phyloP scores from a whole-genome alignment of 64 coral and sea anemone genomes.

The Pocillopora damicornis region DNA sequence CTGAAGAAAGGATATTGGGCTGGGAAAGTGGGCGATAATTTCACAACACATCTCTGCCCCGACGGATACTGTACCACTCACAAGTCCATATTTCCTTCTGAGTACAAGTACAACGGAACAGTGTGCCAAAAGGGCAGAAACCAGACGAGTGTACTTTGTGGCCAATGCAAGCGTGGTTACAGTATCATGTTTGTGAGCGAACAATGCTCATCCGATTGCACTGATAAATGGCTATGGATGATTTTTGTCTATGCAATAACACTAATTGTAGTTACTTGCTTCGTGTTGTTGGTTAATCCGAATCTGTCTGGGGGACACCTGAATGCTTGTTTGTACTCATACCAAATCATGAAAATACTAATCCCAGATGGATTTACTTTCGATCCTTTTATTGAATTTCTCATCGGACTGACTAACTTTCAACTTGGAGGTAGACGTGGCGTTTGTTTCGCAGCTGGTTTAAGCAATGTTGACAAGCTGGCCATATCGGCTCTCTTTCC shows the following conservation, averaged over 20 bases:
- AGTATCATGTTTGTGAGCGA: conserved; percentile 59
- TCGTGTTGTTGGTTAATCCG: conserved; percentile 43
- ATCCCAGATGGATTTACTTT: conserved; percentile 40
- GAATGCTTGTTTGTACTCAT: conserved; percentile 72
- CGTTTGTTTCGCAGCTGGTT: conserved; percentile 38
- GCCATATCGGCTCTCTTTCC: conserved; percentile 44
- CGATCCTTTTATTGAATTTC: conserved; percentile 51
- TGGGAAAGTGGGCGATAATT: conserved; percentile 40
- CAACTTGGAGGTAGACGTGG: background rate
- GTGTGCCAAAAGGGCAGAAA: conserved; percentile 54
- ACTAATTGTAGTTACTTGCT: conserved; percentile 21
- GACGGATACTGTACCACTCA: conserved; percentile 44
- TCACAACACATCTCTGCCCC: conserved; percentile 63
- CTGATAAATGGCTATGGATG: conserved; percentile 46
- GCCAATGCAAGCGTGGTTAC: conserved; percentile 55
- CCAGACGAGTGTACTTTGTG: conserved; percentile 58
- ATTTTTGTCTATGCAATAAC: background rate
- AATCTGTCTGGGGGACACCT: conserved; percentile 63
- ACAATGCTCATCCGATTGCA: conserved; percentile 37
- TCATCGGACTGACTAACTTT: conserved; percentile 41
- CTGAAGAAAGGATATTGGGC: conserved; percentile 80
- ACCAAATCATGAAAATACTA: conserved; percentile 56
- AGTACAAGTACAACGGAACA: conserved; percentile 41
- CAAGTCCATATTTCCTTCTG: background rate
- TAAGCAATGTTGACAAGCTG: conserved; percentile 67